These are phyloP conservation scores for Rhamnusium bicolor DNA, from an alignment of 2,888 invertebrate genomes.

Conservation along the genomic window DNA sequence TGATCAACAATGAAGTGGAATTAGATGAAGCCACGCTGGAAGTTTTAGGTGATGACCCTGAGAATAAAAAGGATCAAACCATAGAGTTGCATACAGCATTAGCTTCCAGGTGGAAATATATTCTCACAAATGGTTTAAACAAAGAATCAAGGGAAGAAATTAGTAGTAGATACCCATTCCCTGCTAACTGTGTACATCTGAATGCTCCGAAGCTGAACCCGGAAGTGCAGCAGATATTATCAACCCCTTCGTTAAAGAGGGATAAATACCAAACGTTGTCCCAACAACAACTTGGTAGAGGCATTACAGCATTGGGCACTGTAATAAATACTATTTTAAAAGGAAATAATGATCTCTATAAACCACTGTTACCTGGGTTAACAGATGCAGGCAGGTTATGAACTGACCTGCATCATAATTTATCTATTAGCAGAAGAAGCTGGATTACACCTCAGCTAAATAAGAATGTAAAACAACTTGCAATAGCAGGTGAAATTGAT, in stretches of 20 bases:
- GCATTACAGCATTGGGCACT: not conserved
- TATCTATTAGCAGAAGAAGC: not conserved
- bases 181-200: not conserved
- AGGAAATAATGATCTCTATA: not conserved
- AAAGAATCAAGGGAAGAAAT: too few species aligned
- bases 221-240: not conserved
- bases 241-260: not conserved
- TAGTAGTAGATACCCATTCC: too few species aligned
- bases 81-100: not conserved
- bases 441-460: not conserved
- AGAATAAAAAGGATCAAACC: not conserved
- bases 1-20: not conserved
- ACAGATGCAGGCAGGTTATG: not conserved
- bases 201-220: not conserved
- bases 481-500: not conserved
- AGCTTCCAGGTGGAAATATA: too few species aligned
- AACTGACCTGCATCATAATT: not conserved
- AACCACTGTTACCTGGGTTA: not conserved
- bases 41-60: not conserved
- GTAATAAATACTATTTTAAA: not conserved
- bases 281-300: not conserved
- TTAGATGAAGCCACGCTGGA: not conserved
- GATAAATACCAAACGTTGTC: not conserved
- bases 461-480: not conserved
- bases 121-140: too few species aligned